Base-by-base conservation (phyloP, 2,888 invertebrate species). In the Pyrocoelia pectoralis region DNA sequence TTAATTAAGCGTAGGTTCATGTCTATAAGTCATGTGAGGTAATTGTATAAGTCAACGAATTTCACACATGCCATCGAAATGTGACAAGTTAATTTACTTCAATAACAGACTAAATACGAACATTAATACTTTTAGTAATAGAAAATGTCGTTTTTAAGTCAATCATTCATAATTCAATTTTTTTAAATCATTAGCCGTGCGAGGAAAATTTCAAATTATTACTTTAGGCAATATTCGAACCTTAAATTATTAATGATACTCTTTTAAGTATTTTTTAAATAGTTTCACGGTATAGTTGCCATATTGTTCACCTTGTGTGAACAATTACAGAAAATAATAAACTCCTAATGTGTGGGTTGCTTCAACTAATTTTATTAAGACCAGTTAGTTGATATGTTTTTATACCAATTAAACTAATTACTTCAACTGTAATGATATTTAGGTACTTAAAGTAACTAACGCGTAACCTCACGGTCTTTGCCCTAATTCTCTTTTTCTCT, bases 1-100 rank as follows among this genome's bases (percentile, higher is more conserved):
- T 72, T 72, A 72, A 72, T 72, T 72, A 71, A 70, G 59, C 64
- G 68, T 61, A 10, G 13, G 52, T 40, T 56, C 48, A 52, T 56
- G n/a, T 33, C 53, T 43, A 59, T 59, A 59, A 53, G 59, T 59
- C 53, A 59, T 59, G 40, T 5, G 56, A 43, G 57, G 51, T 54
- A 56, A 60, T 63, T 63, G 63, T 56, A 54, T 33, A 43, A 28
- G 53, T 33, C 56, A 33, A 56, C 29, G 51, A 55, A 59, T 66
- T 56, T 66, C 53, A 62, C 62, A 60, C 60, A 59, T 56, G 62
- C 56, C 58, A 28, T 52, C 41, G 33, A 43, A 38, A 33, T 56
- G 53, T 66, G 66, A 66, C 66, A 66, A 66, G 63, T 66, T 66
- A 66, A 66, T 66, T 66, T 66, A 63, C 59, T 55, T 66, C 63